Evolutionary conservation across 2,113 vertebrate species (phyloP).

Genomic region (Acinonyx jubatus): DNA sequence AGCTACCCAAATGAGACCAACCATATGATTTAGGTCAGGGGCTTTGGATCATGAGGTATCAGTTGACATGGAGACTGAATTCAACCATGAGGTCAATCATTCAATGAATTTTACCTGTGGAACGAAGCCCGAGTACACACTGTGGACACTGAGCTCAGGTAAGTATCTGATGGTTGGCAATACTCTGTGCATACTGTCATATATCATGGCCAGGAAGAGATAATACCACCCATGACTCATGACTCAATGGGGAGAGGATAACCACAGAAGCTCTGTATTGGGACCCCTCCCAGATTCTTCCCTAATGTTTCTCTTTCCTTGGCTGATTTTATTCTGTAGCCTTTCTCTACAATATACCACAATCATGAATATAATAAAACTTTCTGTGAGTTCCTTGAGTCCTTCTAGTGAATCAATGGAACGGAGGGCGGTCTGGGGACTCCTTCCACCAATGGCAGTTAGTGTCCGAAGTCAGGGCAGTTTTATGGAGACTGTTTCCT

Average conservation of each 20-base stretch:
- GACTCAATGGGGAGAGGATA: neutral
- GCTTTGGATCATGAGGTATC: neutral
- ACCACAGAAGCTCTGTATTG: neutral
- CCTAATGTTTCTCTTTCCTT: neutral
- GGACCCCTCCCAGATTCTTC: neutral
- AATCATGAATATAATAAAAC: neutral
- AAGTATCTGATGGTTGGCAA: neutral
- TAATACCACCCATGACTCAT: neutral
- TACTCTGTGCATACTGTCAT: neutral
- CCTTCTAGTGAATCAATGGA: neutral
- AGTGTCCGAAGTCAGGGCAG: neutral
- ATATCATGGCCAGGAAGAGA: neutral
- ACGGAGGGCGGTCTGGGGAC: too few relatives aligned
- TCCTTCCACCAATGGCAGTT: neutral
- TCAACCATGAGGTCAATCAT: neutral
- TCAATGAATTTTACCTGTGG: neutral
- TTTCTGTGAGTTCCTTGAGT: neutral
- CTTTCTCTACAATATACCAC: neutral
- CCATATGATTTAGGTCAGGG: neutral
- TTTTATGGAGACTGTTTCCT: neutral
- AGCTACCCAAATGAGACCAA: neutral
- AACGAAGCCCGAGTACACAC: neutral
- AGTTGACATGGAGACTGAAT: neutral
- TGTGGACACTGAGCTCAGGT: neutral
- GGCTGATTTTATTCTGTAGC: neutral